Percentiles rank a stretch among this genome's conserved stretches.
Evolutionary conservation across 2,888 invertebrate genomes (phyloP).

Genomic region (Deilephila elpenor): DNA sequence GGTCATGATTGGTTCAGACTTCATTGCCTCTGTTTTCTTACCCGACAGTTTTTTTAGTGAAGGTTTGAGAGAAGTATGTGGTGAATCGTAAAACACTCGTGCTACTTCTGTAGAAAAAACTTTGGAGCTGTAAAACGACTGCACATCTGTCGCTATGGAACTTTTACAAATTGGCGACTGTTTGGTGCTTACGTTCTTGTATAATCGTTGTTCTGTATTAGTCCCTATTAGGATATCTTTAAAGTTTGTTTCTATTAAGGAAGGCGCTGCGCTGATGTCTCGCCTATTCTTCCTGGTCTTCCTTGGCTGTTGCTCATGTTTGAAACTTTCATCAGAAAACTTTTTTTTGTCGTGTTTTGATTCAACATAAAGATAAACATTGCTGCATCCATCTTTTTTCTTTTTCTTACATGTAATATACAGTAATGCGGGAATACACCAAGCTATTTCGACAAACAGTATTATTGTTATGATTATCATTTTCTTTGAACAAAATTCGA

Average conservation of each 20-base stretch:
- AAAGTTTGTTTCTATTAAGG: slow-evolving; percentile 26
- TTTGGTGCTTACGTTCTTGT: slow-evolving; percentile 10
- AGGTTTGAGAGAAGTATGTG: slow-evolving; percentile 30
- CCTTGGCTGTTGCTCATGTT: slow-evolving; percentile 14
- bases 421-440: slow-evolving; percentile 64
- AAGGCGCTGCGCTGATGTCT: slow-evolving; percentile 28
- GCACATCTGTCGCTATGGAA: slow-evolving; percentile 36
- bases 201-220: slow-evolving; percentile 1
- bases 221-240: not conserved
- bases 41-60: slow-evolving; percentile 34
- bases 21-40: slow-evolving; percentile 11
- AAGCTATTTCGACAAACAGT: slow-evolving; percentile 64
- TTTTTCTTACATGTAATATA: slow-evolving; percentile 47
- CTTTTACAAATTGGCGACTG: slow-evolving; percentile 27
- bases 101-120: slow-evolving; percentile 27
- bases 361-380: slow-evolving; percentile 42
- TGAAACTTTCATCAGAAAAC: slow-evolving; percentile 13
- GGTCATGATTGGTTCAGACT: slow-evolving; percentile 10
- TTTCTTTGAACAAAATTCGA: slow-evolving; percentile 58
- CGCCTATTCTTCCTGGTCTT: slow-evolving; percentile 9
- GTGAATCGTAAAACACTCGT: slow-evolving; percentile 25
- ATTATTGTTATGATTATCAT: slow-evolving; percentile 57
- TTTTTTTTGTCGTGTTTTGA: slow-evolving; percentile 20
- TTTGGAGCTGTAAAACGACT: slow-evolving; percentile 32
- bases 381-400: slow-evolving; percentile 41